Evolutionary conservation across 2,888 invertebrate genomes (phyloP), one percentile per base, ranked within the genome.

Genomic region (Euplagia quadripunctaria): DNA sequence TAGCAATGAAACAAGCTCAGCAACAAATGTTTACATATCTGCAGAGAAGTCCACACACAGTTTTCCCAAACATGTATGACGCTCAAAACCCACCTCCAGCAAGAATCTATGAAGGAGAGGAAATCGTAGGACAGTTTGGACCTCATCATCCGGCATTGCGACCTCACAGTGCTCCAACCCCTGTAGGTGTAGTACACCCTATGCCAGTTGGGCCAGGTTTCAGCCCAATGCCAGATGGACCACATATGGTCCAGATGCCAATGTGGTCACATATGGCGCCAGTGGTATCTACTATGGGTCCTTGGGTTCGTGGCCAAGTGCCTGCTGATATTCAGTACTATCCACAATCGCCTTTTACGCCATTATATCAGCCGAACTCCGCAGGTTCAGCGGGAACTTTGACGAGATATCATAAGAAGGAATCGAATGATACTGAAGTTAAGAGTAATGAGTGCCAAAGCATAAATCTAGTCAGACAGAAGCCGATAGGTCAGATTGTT

Each of bases 1-100:
- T 96, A 0, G 96, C 96, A 0, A 96, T 96, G 96, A 96, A 96
- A 77, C 96, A 96, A 87, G 96, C 96, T 0, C 96, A 96, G 80
- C 96, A 96, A 76, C 95, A 96, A 76, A 94, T 96, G 95, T 94
- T 93, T 73, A 89, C 92, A 0, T 96, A 95, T 82, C 86, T 95
- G 61, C 96, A 96, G 80, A 87, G 95, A 79, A 92, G 93, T 61
- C 94, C 95, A 0, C 94, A 94, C 70, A 94, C 94, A 0, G 94
- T 94, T n/a, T 95, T 93, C 70, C 95, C 95, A 0, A 93, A 92
- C 73, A 89, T 93, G 12, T 94, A 94, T 58, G 94, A 91, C 73
- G 85, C 87, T 67, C 92, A 91, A 72, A 88, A 85, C 31, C 89
- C 87, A 41, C 88, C 86, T 74, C 90, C 89, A 4, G 84, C 86